Evolutionary conservation across 2,888 invertebrate species (phyloP).

Genomic region (Chorisops tibialis): DNA sequence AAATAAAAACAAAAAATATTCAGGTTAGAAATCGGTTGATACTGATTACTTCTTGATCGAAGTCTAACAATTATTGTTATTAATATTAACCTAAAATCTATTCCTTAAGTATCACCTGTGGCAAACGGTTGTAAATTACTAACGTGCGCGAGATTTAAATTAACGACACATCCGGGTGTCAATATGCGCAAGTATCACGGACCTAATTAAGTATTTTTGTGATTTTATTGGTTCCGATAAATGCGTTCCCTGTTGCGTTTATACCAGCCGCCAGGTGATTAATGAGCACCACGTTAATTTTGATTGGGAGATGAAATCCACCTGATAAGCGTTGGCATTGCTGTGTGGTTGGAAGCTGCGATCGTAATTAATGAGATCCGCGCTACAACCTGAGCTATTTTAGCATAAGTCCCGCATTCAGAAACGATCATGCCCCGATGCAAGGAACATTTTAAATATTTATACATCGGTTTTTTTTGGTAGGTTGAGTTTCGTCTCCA

Average conservation of each 20-base stretch:
- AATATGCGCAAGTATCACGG: neutral
- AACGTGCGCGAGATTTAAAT: neutral
- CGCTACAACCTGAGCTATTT: constrained; percentile 2
- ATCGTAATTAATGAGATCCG: neutral
- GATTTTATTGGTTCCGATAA: constrained; percentile 4
- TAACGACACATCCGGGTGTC: constrained; percentile 4
- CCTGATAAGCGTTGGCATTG: neutral
- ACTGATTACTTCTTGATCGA: too few species aligned
- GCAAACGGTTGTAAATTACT: too few species aligned
- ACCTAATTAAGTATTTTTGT: constrained; percentile 20
- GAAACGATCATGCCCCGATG: too few species aligned
- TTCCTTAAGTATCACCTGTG: too few species aligned
- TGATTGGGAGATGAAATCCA: constrained; percentile 12
- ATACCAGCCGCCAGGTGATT: constrained; percentile 1
- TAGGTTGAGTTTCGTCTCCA: too few species aligned
- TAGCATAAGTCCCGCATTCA: neutral
- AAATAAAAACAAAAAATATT: too few species aligned
- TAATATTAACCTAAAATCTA: too few species aligned
- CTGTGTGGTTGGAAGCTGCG: neutral
- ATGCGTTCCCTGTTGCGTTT: neutral
- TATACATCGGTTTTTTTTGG: too few species aligned
- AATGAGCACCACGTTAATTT: constrained; percentile 6
- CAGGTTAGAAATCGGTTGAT: too few species aligned
- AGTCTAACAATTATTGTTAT: too few species aligned
- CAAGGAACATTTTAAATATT: too few species aligned